Conservation (phyloP, 2,797 vertebrate genomes). For the Anguilla megastoma region DNA sequence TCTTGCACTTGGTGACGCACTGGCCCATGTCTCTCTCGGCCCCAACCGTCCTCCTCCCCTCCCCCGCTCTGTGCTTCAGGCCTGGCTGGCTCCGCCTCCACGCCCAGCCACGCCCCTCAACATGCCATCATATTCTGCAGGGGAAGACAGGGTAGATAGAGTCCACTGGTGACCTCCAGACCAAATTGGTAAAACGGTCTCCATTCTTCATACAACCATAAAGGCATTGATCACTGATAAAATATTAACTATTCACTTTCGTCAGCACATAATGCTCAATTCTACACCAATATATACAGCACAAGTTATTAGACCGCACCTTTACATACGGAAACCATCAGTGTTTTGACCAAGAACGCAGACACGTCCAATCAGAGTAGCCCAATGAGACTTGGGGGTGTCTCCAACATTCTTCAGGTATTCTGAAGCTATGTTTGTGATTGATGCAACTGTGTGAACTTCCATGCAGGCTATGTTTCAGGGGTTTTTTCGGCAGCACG, state of each 20-base stretch:
- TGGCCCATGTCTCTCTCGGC: conserved; percentile 89
- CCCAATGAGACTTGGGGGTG: no score
- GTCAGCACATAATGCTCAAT: neutral
- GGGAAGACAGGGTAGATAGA: conserved; percentile 19
- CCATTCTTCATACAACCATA: neutral
- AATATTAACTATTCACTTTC: neutral
- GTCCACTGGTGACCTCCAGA: conserved; percentile 15
- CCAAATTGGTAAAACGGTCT: neutral
- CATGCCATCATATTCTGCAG: conserved; percentile 80
- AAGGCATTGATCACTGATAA: neutral
- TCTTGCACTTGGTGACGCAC: conserved; percentile 99
- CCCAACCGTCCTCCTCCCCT: conserved; percentile 64
- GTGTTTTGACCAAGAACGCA: neutral
- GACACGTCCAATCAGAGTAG: no score
- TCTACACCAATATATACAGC: neutral
- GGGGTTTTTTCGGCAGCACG: no score
- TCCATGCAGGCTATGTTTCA: no score
- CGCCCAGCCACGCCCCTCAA: conserved; percentile 77
- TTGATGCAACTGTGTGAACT: no score
- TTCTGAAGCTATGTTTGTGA: no score
- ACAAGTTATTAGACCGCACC: neutral
- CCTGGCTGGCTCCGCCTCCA: conserved; percentile 75
- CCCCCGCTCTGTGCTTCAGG: conserved; percentile 66
- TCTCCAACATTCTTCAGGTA: no score
- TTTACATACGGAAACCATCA: neutral